Base-by-base conservation (phyloP, 2,113 vertebrate genomes). In the Phalacrocorax aristotelis region DNA sequence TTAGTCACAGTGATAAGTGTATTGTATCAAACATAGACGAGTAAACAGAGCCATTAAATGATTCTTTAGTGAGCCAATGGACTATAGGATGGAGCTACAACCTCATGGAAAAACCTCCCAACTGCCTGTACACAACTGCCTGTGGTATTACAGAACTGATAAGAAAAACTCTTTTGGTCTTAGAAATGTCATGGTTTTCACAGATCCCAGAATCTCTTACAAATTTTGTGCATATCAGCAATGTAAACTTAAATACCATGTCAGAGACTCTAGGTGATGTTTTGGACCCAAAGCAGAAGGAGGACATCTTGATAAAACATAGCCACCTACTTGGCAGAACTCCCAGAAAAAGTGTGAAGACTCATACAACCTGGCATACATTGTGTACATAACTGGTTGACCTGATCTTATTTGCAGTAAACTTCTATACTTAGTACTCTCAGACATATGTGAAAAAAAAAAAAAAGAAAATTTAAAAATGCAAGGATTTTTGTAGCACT, bases 401-500 rank as follows among this genome's bases (percentile, higher is more conserved):
- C 15, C 6, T 21, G 4, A 32, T 15, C 13, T 51, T 55, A 1
- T 52, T 68, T 93, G 49, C 44, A 69, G 13, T 55, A 48, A 88
- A 64, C 11, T n/a, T 71, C 10, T 23, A 5, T 54, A 54, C 57
- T 86, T 23, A 51, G 8, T 51, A 51, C 3, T 70, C 38, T 72
- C 19, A 14, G 30, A 89, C 49, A 5, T 19, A 16, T 7, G 13
- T 23, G 25, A n/a, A 66, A 87, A 93, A 49, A 82, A 87, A 91
- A 49, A 82, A 1, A 23, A 62, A 55, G 18, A 19, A 32, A 13
- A 20, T 42, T 55, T 44, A 0, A 11, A 78, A 81, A 61, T 10
- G 2, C 1, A 44, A 52, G 13, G 0, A 1, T 1, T 26, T 60
- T 77, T 48, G n/a, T 11, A 16, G 42, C 12, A 49, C 2, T 20